Conservation (phyloP, 2,888 invertebrate genomes). For the Lasioglossum calceatum region DNA sequence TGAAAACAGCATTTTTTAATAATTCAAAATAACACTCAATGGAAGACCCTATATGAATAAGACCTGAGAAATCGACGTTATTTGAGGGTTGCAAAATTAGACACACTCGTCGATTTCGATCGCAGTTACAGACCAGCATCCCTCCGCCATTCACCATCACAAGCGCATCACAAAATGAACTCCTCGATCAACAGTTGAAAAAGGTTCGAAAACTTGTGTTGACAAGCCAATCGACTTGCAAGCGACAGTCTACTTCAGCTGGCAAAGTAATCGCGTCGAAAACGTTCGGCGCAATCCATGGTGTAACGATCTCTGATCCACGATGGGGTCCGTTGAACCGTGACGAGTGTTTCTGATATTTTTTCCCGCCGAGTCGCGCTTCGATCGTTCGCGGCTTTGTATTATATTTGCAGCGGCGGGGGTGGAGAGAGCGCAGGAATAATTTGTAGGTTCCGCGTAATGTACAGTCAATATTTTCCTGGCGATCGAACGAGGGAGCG, state of each 20-base stretch:
- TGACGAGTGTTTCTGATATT: slow-evolving; percentile 9
- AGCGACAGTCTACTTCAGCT: background rate
- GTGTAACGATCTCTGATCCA: background rate
- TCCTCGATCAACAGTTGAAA: background rate
- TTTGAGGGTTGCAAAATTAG: no score
- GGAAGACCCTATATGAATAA: no score
- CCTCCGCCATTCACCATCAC: background rate
- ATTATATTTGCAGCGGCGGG: background rate
- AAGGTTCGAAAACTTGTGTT: background rate
- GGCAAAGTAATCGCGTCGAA: background rate
- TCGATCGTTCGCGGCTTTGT: background rate
- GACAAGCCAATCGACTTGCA: slow-evolving; percentile 1
- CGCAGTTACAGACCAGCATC: background rate
- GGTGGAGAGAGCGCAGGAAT: background rate
- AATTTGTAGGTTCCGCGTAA: background rate
- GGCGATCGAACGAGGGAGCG: background rate
- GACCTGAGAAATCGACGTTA: no score
- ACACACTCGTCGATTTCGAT: background rate
- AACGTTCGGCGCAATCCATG: background rate
- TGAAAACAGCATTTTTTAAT: no score
- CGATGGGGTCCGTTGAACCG: slow-evolving; percentile 1
- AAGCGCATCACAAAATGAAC: background rate
- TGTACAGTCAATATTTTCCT: slow-evolving; percentile 40
- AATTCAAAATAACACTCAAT: no score
- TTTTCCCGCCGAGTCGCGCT: slow-evolving; percentile 8